Base-by-base conservation (phyloP, 2,888 invertebrate species). In the Sepioteuthis lessoniana region DNA sequence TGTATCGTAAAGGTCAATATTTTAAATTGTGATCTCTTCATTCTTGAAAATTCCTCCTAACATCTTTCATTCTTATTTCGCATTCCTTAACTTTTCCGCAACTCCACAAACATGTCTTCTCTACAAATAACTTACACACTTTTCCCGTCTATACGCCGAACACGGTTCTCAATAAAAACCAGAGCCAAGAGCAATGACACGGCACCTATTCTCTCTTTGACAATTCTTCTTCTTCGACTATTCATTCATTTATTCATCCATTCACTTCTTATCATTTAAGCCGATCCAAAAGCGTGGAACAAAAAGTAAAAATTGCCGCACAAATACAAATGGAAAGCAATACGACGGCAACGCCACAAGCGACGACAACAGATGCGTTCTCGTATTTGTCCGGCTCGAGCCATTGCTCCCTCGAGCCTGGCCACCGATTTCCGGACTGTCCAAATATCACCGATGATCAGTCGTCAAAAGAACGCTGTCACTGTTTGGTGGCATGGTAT, bases 381-480 rank as follows among this genome's bases (percentile, higher is more conserved):
- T 13, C 10, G 76, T 76, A 76, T 76, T 76, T 76, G 35, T 76
- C 76, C n/a, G 76, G 35, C 13, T 16, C 76, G 35, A 76, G 76
- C 35, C n/a, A n/a, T n/a, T 76, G 76, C n/a, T 35, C 35, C n/a
- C 76, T n/a, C n/a, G n/a, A n/a, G 76, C 76, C n/a, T 76, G 76
- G n/a, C 76, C 76, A 76, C 76, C n/a, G 35, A 35, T 76, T 76
- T 76, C 76, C 76, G 76, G 76, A 76, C 76, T 76, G 76, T 76
- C n/a, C n/a, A 76, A n/a, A n/a, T n/a, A 16, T 76, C 76, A n/a
- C 10, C 4, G 35, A 16, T 76, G 76, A 76, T 76, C 76, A 76
- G n/a, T 76, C 76, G 76, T 76, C 76, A n/a, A 76, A 76, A 76
- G n/a, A 76, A 76, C 13, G 21, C 76, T 76, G n/a, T 16, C n/a